These are phyloP conservation scores for Ptilodon capucinus DNA, from an alignment of 2,888 invertebrate species.

Conservation along the genomic window DNA sequence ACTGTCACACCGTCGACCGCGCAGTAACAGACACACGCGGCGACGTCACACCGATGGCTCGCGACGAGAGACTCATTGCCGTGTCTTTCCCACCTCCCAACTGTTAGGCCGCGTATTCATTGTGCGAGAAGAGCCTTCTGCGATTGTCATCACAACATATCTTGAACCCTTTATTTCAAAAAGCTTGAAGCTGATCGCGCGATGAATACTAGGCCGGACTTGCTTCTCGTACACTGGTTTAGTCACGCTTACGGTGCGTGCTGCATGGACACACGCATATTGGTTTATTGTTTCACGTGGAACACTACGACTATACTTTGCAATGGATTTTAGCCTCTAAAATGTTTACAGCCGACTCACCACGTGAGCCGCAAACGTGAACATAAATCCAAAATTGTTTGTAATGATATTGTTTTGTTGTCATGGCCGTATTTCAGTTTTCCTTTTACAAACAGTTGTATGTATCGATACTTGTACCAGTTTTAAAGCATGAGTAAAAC, in stretches of 20 bases:
- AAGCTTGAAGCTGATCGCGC: conserved; percentile 16
- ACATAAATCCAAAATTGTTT: too few species aligned
- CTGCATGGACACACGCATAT: too few species aligned
- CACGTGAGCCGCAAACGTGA: too few species aligned
- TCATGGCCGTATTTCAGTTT: neutral
- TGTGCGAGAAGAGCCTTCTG: conserved; percentile 2
- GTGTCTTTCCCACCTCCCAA: neutral
- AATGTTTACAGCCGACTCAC: too few species aligned
- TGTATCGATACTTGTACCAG: neutral
- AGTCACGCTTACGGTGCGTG: too few species aligned
- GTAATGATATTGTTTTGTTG: neutral
- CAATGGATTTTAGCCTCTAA: too few species aligned
- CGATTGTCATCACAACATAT: too few species aligned
- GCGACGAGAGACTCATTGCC: neutral
- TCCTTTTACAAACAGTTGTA: neutral
- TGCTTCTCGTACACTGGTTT: conserved; percentile 1
- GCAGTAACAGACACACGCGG: neutral
- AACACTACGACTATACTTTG: too few species aligned
- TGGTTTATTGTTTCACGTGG: too few species aligned
- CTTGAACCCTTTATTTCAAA: too few species aligned
- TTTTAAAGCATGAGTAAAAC: too few species aligned
- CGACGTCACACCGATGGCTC: neutral
- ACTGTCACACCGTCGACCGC: conserved; percentile 19
- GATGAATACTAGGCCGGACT: conserved; percentile 14
- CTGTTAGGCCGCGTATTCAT: conserved; percentile 5